Conservation (phyloP, 2,113 vertebrate genomes). For the Fregata magnificens region DNA sequence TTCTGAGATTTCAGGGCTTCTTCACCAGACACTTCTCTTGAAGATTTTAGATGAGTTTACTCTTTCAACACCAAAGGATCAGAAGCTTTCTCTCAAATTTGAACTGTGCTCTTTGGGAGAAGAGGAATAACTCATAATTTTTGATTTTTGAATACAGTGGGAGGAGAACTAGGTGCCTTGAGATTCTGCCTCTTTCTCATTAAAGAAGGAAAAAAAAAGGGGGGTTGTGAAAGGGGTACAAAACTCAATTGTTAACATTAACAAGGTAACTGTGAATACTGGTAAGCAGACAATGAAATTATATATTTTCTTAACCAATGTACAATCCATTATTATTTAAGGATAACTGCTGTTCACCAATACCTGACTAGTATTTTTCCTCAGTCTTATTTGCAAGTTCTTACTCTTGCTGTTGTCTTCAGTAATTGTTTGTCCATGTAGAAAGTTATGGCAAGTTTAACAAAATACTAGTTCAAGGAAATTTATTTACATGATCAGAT, state of each 20-base stretch:
- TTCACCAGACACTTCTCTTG: background rate
- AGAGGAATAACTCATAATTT: background rate
- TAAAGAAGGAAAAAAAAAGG: background rate
- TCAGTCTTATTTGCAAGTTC: background rate
- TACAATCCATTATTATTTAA: background rate
- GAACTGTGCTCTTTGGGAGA: background rate
- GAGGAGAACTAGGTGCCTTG: background rate
- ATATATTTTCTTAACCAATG: background rate
- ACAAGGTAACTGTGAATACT: background rate
- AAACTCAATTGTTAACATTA: background rate
- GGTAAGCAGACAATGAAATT: background rate
- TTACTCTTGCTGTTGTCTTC: background rate
- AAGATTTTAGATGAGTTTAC: background rate
- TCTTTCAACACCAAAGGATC: background rate
- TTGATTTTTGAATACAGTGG: background rate
- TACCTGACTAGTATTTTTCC: background rate
- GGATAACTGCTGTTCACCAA: background rate
- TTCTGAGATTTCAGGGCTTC: background rate
- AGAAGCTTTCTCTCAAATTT: background rate
- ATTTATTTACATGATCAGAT: accelerated
- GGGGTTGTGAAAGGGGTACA: background rate
- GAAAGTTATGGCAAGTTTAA: background rate
- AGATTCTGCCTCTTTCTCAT: background rate
- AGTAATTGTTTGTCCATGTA: background rate
- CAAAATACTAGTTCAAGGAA: background rate